These are phyloP conservation scores for Leucozona laternaria DNA, from an alignment of 2,888 invertebrate species.

Conservation along the genomic window DNA sequence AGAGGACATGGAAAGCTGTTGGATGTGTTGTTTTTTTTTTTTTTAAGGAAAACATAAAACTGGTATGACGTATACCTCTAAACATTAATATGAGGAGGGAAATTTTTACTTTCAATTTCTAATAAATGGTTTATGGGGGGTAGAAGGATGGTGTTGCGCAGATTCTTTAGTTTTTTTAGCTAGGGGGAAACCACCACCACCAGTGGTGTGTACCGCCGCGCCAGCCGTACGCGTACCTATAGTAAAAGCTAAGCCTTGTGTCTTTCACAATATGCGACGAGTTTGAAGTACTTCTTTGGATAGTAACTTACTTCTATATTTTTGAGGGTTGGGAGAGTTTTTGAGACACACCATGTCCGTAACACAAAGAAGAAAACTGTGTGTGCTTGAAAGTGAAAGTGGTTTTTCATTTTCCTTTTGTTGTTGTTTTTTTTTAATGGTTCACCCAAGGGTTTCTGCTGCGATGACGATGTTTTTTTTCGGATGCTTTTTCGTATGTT, in stretches of 20 bases:
- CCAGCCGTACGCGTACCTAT: not conserved
- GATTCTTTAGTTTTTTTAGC: constrained; percentile 43
- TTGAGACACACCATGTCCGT: not conserved
- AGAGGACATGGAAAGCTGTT: constrained; percentile 25
- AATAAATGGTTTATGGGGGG: constrained; percentile 27
- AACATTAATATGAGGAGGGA: constrained; percentile 33
- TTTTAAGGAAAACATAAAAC: constrained; percentile 8
- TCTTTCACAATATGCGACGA: constrained; percentile 21
- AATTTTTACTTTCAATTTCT: constrained; percentile 68
- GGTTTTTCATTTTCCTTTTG: constrained; percentile 25
- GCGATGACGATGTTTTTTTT: constrained; percentile 3
- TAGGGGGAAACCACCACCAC: not conserved
- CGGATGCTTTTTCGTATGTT: constrained; percentile 21
- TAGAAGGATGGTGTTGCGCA: constrained; percentile 62
- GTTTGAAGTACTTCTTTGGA: constrained; percentile 23
- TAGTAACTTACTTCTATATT: not conserved
- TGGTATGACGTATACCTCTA: constrained; percentile 45
- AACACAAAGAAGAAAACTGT: constrained; percentile 17
- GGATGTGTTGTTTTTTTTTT: constrained; percentile 38
- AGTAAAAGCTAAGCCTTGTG: constrained; percentile 59
- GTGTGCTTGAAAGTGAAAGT: constrained; percentile 52
- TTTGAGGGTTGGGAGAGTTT: constrained; percentile 27
- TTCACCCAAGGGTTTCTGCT: constrained; percentile 35
- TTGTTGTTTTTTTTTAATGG: constrained; percentile 3
- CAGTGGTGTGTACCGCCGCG: too few species aligned